phyloP scores from a whole-genome alignment of 1,140 invertebrate species.

The Musca domestica region DNA sequence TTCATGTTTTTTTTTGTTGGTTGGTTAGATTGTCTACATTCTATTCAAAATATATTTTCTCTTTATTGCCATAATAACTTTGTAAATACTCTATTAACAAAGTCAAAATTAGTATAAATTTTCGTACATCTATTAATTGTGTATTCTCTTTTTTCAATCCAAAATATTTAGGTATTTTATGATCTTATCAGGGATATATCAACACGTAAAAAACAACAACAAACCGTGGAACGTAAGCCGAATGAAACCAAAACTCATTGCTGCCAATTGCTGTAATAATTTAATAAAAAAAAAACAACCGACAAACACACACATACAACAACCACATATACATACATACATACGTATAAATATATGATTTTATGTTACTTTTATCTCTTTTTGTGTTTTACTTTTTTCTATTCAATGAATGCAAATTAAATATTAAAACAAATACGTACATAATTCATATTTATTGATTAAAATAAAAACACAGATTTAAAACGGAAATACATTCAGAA shows the following conservation, averaged over 20 bases:
- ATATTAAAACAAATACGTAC: background rate
- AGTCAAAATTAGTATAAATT: no score
- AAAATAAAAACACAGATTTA: background rate
- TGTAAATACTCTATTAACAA: no score
- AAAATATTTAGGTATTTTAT: slow-evolving; percentile 47
- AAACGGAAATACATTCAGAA: no score
- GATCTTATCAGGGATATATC: slow-evolving; percentile 55
- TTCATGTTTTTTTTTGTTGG: no score
- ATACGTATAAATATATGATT: slow-evolving; percentile 3
- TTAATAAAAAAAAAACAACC: slow-evolving; percentile 15
- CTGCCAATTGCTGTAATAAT: slow-evolving; percentile 53
- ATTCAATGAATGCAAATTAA: background rate
- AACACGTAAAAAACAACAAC: slow-evolving; percentile 54
- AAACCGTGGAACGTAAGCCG: slow-evolving; percentile 52
- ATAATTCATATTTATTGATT: slow-evolving; percentile 3
- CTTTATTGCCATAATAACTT: no score
- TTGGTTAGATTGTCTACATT: no score
- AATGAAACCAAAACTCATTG: slow-evolving; percentile 52
- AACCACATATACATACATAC: background rate
- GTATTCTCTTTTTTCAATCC: no score
- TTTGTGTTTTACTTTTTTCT: no score
- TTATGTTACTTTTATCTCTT: no score
- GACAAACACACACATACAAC: slow-evolving; percentile 2
- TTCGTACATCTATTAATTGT: no score
- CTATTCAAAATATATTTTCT: no score